These are phyloP conservation scores for Donacobius atricapilla DNA, from an alignment of 2,113 vertebrate genomes.

Conservation along the genomic window DNA sequence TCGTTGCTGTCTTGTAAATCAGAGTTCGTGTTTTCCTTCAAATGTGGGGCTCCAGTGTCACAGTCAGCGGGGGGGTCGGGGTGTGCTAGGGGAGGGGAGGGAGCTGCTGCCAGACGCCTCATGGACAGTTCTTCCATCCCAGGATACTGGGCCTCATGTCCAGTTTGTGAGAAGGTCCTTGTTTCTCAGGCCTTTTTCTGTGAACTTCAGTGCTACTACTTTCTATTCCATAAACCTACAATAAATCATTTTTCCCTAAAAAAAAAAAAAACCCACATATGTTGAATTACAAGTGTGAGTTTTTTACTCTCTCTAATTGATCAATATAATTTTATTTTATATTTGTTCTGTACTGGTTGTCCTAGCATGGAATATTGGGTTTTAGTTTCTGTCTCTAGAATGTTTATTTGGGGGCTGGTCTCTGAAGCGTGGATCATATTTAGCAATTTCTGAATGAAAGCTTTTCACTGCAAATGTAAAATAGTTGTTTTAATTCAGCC, in stretches of 20 bases:
- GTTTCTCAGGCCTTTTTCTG: not conserved
- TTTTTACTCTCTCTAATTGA: not conserved
- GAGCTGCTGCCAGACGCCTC: not conserved
- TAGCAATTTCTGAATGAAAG: not conserved
- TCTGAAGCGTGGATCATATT: not conserved
- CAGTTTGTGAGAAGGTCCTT: not conserved
- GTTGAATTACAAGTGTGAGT: not conserved
- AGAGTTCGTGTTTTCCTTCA: not conserved
- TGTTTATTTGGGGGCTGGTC: not conserved
- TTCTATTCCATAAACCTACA: not conserved
- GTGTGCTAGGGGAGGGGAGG: too few relatives aligned
- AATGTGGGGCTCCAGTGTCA: not conserved
- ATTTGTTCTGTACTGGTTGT: not conserved
- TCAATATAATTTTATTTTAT: not conserved
- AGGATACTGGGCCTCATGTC: not conserved
- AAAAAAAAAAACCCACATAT: not conserved
- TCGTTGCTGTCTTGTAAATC: not conserved
- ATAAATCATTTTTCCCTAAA: too few relatives aligned
- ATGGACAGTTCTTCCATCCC: not conserved
- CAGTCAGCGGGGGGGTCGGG: accelerated
- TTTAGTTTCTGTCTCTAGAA: not conserved
- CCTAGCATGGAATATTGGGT: not conserved
- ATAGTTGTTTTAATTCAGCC: not conserved
- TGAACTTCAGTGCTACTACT: too few relatives aligned
- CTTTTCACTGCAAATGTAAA: not conserved